Base-by-base conservation (phyloP, 2,888 invertebrate species). In the Chouioia cunea region DNA sequence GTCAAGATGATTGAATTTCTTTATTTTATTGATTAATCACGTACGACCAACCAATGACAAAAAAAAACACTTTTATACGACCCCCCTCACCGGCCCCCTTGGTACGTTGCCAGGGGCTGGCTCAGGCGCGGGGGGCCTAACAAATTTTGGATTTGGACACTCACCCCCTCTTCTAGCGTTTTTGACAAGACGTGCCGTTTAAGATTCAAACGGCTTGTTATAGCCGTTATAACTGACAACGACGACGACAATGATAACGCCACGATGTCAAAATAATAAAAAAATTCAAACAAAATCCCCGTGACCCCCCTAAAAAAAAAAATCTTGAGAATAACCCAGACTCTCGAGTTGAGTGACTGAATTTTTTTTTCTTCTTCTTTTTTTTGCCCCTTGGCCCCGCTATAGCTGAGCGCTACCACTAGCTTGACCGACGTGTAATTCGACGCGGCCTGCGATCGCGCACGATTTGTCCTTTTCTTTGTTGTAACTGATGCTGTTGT, bases 41-140 rank as follows among this genome's bases (percentile, higher is more conserved):
- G n/a, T n/a, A n/a, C n/a, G n/a, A n/a, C n/a, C n/a, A n/a, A n/a
- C n/a, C n/a, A n/a, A n/a, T n/a, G n/a, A n/a, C n/a, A n/a, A n/a
- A n/a, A n/a, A n/a, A n/a, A n/a, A n/a, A n/a, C n/a, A n/a, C n/a
- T n/a, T n/a, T n/a, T 90, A 15, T 60, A 62, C 66, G 63, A 69
- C 62, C 81, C 79, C 81, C 82, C 78, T 79, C 82, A 81, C 82
- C 82, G 85, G 84, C 83, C 89, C 86, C 88, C 89, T 87, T 87
- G 27, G 10, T 36, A 12, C 27, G 36, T 10, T 87, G 86, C 85
- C 87, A 89, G 88, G 89, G 89, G 90, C 88, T 82, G 89, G 89
- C 87, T 78, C 79, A 73, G 75, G 72, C 75, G 71, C 75, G 88
- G 66, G 74, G 69, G 58, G 63, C 65, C 62, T 36, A 54, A 16